A percentile compares a stretch with the other conserved stretches of the same genome.
These are phyloP conservation scores for Octodonta nipae DNA, from an alignment of 2,888 invertebrate genomes.

Conservation along the genomic window DNA sequence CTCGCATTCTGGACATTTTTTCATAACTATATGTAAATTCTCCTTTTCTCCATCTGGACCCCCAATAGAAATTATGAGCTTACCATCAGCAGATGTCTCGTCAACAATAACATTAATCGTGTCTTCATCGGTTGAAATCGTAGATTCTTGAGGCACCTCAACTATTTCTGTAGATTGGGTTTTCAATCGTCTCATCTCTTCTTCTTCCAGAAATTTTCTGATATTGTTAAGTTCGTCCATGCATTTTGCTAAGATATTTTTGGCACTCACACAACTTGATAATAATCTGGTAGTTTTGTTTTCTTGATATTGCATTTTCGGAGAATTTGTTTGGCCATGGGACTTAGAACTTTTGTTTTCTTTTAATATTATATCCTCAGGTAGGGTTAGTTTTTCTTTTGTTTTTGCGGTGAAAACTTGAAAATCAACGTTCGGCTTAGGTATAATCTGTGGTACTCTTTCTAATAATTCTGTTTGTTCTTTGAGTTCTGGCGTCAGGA, in stretches of 20 bases:
- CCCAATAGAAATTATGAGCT: not conserved
- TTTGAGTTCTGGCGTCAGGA: too few relatives aligned
- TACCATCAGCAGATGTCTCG: not conserved
- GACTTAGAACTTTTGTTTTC: too few relatives aligned
- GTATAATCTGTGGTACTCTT: too few relatives aligned
- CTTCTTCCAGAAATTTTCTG: not conserved
- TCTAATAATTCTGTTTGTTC: too few relatives aligned
- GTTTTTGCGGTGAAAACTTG: too few relatives aligned
- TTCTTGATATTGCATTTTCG: too few relatives aligned
- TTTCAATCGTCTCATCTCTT: too few relatives aligned
- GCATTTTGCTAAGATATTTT: not conserved
- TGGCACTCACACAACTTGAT: not conserved
- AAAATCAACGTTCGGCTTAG: too few relatives aligned
- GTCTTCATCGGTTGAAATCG: not conserved
- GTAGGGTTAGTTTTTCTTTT: too few relatives aligned
- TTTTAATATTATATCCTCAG: too few relatives aligned
- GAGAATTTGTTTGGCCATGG: too few relatives aligned
- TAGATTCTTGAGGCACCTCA: not conserved
- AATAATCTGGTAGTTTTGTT: too few relatives aligned
- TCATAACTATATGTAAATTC: not conserved
- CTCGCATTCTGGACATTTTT: not conserved
- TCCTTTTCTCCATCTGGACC: not conserved
- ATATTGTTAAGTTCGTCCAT: not conserved
- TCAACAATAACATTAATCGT: not conserved
- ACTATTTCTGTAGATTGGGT: not conserved